phyloP scores from a whole-genome alignment of 1,140 invertebrate species.

The Cataglyphis hispanica region DNA sequence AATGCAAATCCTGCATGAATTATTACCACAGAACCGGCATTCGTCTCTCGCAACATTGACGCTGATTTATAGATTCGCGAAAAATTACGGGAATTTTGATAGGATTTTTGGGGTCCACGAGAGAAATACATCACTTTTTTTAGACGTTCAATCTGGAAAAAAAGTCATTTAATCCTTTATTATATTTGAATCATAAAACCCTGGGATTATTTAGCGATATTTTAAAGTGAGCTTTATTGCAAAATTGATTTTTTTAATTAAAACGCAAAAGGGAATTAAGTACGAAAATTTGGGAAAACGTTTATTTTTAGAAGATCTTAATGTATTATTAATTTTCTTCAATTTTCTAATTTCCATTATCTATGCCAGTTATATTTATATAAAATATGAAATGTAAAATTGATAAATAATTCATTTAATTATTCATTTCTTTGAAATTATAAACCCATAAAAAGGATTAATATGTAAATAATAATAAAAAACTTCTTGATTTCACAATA shows the following conservation, averaged over 20 bases:
- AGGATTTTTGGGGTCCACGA: background rate
- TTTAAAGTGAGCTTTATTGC: too few species aligned
- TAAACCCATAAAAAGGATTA: background rate
- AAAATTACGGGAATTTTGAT: conserved; percentile 6
- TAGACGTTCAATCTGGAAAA: background rate
- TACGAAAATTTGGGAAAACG: too few species aligned
- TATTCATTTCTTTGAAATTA: background rate
- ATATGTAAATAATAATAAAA: conserved; percentile 8
- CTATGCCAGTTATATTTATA: too few species aligned
- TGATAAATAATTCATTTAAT: too few species aligned
- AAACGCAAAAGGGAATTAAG: too few species aligned
- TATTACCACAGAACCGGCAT: background rate
- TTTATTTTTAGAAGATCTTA: too few species aligned
- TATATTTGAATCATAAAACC: too few species aligned
- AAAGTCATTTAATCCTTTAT: background rate
- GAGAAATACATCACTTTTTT: conserved; percentile 2
- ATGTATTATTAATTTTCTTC: too few species aligned
- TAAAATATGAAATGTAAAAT: too few species aligned
- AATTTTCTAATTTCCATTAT: too few species aligned
- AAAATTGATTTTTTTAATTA: too few species aligned
- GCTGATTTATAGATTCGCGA: conserved; percentile 24
- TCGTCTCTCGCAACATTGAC: conserved; percentile 13
- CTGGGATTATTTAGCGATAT: too few species aligned
- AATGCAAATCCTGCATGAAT: conserved; percentile 39
- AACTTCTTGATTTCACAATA: background rate